These are phyloP conservation scores for Bacillus rossius DNA, from an alignment of 1,140 invertebrate species.

Conservation along the genomic window DNA sequence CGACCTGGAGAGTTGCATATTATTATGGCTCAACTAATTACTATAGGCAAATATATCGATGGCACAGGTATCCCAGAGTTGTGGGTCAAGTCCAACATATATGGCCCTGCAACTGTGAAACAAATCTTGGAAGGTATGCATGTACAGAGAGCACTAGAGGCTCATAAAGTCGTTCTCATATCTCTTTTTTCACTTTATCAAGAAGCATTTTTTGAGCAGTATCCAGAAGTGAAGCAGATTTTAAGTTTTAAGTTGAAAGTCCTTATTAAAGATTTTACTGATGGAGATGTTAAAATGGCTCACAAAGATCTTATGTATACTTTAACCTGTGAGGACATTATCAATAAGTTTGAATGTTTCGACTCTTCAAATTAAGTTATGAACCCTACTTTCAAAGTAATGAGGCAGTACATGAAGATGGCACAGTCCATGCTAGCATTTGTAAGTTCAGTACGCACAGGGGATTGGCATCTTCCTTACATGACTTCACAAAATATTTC, in stretches of 20 bases:
- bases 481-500: constrained; percentile 10
- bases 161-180: neutral
- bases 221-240: neutral
- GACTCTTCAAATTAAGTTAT: neutral
- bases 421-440: constrained; percentile 1
- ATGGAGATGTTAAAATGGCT: neutral
- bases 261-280: neutral
- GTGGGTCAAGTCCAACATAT: constrained; percentile 4
- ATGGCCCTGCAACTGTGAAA: constrained; percentile 8
- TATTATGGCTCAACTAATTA: constrained; percentile 2
- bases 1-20: constrained; percentile 22
- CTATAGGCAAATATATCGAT: constrained; percentile 4
- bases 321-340: neutral
- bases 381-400: constrained; percentile 3
- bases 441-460: neutral
- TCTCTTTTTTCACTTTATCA: neutral
- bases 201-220: neutral
- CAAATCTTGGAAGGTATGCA: constrained; percentile 11
- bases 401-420: constrained; percentile 9
- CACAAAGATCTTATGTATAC: neutral
- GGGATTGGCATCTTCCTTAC: neutral
- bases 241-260: neutral
- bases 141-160: neutral
- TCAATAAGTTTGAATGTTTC: neutral
- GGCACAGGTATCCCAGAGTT: neutral